phyloP scores from a whole-genome alignment of 1,140 invertebrate genomes.

The Belonocnema kinseyi region DNA sequence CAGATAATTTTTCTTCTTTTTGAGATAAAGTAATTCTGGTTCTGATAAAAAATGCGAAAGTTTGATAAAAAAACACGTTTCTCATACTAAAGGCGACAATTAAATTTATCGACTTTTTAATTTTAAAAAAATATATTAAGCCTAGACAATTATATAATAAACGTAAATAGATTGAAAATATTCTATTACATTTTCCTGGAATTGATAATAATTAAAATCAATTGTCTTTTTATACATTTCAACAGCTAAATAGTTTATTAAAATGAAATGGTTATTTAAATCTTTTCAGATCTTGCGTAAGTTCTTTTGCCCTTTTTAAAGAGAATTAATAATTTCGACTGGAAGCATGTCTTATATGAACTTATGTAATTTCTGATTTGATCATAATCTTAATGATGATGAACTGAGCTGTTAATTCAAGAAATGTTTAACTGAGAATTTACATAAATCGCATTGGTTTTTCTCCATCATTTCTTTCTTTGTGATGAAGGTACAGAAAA shows the following conservation, averaged over 20 bases:
- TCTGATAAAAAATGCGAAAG: not conserved
- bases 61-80: conserved; percentile 16
- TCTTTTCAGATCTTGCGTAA: not conserved
- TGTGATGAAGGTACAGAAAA: too few species aligned
- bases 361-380: conserved; percentile 1
- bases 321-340: conserved; percentile 5
- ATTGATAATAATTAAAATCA: too few species aligned
- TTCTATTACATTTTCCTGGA: too few species aligned
- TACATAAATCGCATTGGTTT: not conserved
- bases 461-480: too few species aligned
- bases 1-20: not conserved
- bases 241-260: not conserved
- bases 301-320: not conserved
- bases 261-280: not conserved
- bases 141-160: too few species aligned
- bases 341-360: not conserved
- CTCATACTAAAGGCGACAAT: not conserved
- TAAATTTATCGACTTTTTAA: not conserved
- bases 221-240: too few species aligned
- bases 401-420: not conserved
- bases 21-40: not conserved
- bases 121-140: not conserved
- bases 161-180: too few species aligned
- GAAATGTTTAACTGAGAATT: not conserved
- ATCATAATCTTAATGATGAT: not conserved